Evolutionary conservation across 2,888 invertebrate genomes (phyloP), one percentile per base, ranked within the genome.

Genomic region (Drosophila subsilvestris): DNA sequence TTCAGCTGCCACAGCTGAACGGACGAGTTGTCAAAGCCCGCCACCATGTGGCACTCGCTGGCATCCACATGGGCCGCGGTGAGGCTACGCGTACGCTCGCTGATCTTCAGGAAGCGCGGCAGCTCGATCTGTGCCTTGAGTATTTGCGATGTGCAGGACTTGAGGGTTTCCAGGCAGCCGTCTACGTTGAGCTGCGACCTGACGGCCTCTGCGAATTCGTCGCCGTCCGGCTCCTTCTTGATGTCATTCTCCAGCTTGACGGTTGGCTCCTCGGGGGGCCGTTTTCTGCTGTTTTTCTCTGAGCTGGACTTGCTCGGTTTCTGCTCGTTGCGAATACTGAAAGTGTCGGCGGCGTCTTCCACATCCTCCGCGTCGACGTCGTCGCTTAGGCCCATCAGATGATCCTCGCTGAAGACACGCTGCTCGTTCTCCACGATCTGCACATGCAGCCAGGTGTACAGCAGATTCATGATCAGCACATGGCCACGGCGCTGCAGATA

Each of bases 401-500:
- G 76, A 72, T 90, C 91, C 56, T 91, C 91, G 0, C 77, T 87
- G 32, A 83, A 87, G 14, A 87, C 78, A 0, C 76, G 82, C 54
- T 90, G 86, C 53, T 91, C 90, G 17, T 90, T 86, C 90, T 92
- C 94, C 68, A 93, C 93, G 42, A 94, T 93, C 71, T 94, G 94
- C 74, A 95, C 93, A 77, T 94, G 94, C 71, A 95, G 93, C 94
- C 95, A 94, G 6, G 93, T 94, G 80, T 94, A 93, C 12, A 94
- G 86, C 61, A 95, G 94, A 93, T 95, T 95, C 90, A 96, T 93
- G 57, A 96, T 91, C 57, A 95, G 92, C 29, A 95, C 94, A 92
- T 96, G 95, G 0, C 95, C 94, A 84, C 95, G 94, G 82, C 94
- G 94, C n/a, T 94, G 93, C 67, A 96, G 92, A 91, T 94, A 96